phyloP scores from a whole-genome alignment of 2,888 invertebrate species.

The Tetropium fuscum region DNA sequence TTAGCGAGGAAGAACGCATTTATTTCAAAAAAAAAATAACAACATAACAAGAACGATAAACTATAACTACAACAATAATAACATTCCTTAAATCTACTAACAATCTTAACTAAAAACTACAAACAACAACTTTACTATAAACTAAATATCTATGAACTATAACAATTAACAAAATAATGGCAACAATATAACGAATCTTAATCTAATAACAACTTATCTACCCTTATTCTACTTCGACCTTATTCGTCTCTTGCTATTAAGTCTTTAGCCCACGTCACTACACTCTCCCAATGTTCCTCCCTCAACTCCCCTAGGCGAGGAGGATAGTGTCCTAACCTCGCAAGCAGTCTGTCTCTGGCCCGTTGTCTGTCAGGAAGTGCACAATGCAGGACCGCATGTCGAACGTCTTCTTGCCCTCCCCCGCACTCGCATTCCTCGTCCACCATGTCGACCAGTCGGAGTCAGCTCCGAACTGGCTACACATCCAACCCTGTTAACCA shows the following conservation, averaged over 20 bases:
- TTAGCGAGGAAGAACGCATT: background rate
- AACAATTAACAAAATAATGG: too few species aligned
- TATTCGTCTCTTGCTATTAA: too few species aligned
- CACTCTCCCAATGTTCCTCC: background rate
- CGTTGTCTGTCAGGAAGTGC: background rate
- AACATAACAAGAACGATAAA: too few species aligned
- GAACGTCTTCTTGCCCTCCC: background rate
- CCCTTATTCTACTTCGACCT: background rate
- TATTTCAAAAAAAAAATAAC: background rate
- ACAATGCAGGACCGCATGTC: background rate
- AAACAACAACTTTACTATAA: too few species aligned
- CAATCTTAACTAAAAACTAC: background rate
- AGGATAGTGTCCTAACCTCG: background rate
- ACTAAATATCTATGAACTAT: too few species aligned
- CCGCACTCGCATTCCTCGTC: background rate
- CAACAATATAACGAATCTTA: too few species aligned
- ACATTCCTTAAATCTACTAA: background rate
- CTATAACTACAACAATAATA: too few species aligned
- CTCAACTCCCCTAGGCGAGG: background rate
- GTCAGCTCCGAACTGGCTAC: background rate
- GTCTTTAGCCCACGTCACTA: background rate
- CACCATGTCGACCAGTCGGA: background rate
- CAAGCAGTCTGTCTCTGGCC: background rate
- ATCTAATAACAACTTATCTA: too few species aligned
- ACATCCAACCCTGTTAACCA: background rate